phyloP scores from a whole-genome alignment of 2,113 vertebrate species.

The Kryptolebias marmoratus region DNA sequence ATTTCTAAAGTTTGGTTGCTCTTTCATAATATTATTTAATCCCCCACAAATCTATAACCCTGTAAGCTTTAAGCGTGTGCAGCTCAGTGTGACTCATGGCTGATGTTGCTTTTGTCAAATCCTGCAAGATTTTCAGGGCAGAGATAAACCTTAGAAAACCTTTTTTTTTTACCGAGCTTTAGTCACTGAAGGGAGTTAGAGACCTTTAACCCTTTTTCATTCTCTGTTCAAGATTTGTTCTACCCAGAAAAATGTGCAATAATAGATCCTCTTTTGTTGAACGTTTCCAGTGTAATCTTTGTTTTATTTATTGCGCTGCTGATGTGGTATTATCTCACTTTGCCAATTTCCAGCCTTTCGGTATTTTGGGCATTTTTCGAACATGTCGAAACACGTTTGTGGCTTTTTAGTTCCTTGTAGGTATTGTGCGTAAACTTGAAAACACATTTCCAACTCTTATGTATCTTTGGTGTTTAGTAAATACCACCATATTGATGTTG shows the following conservation, averaged over 20 bases:
- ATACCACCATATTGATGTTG: neutral
- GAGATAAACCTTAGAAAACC: conserved; percentile 22
- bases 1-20: conserved; percentile 3
- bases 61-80: conserved; percentile 10
- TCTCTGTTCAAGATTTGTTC: neutral
- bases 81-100: conserved; percentile 9
- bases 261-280: neutral
- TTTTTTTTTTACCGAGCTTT: conserved; percentile 6
- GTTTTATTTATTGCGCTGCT: neutral
- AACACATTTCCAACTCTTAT: neutral
- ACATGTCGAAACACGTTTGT: neutral
- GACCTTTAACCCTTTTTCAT: neutral
- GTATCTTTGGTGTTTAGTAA: neutral
- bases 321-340: neutral
- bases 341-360: conserved; percentile 1
- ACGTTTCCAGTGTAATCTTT: neutral
- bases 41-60: conserved; percentile 9
- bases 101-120: conserved; percentile 19
- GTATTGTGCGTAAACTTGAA: neutral
- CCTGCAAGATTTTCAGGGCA: conserved; percentile 19
- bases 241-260: neutral
- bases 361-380: neutral
- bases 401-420: neutral
- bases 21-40: conserved; percentile 14
- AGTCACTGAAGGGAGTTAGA: neutral